Evolutionary conservation across 1,140 invertebrate species (phyloP), one percentile per base, ranked within the genome.

Genomic region (Tetranychus cinnabarinus): DNA sequence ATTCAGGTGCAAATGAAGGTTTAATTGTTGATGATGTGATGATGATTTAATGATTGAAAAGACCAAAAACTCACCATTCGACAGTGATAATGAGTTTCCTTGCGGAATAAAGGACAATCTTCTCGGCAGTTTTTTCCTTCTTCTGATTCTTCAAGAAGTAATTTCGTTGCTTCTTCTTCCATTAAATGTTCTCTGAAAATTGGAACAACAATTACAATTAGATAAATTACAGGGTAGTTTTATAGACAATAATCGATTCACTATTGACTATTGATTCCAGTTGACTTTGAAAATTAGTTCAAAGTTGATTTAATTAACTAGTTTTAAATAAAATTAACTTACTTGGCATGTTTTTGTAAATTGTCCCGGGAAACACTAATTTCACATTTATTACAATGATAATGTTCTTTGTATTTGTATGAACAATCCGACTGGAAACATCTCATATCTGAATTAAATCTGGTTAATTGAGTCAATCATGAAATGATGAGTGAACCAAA

Each of bases 1-100:
- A 23, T 23, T 23, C 23, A 23, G 23, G 23, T 23, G 23, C 23
- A 23, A 23, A 23, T 23, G 23, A 23, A 42, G 10, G 39, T 42
- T 42, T 6, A 6, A 5, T 6, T 42, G 39, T 6, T 42, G 39
- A 42, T 42, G 39, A 42, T 42, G 39, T 6, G 39, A 42, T 42
- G 5, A 10, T 6, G 10, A 42, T 42, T 42, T 10, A 42, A 42
- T 42, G 5, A 10, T 6, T 6, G 10, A 6, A 10, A 10, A 10
- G 39, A 42, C 39, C 39, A 42, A 0, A 42, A 48, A 68, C 72
- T 70, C 71, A 77, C 76, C 76, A 75, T 77, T 62, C 73, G 72
- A 68, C 77, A 92, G 70, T 92, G 88, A 69, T 83, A 91, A 68
- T 92, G 89, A 59, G 82, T 83, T 64, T 86, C 82, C 62, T 83